Evolutionary conservation across 2,888 invertebrate genomes (phyloP).

Genomic region (Teleogryllus oceanicus): DNA sequence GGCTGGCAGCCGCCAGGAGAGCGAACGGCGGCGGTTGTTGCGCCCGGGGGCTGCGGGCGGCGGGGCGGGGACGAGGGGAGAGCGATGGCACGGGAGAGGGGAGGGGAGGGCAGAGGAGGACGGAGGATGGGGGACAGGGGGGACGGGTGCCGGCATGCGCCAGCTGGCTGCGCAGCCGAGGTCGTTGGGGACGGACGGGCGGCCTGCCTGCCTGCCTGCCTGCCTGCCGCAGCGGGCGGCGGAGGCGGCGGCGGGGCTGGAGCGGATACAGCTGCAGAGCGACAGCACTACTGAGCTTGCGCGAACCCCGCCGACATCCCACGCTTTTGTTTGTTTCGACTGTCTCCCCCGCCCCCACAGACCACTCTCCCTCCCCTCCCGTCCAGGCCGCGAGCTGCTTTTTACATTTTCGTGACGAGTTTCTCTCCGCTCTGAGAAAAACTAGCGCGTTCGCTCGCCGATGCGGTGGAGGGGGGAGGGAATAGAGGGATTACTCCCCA

Average conservation of each 20-base stretch:
- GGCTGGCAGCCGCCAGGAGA: background rate
- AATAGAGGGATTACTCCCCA: constrained; percentile 9
- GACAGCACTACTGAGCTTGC: constrained; percentile 4
- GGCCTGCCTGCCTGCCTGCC: background rate
- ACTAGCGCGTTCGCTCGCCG: constrained; percentile 18
- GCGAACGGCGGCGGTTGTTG: background rate
- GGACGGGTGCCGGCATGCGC: background rate
- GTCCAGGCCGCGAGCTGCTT: background rate
- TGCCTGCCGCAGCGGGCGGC: background rate
- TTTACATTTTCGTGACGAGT: constrained; percentile 9
- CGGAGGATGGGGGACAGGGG: background rate
- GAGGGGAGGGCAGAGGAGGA: background rate
- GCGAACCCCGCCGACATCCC: background rate
- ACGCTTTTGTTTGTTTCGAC: constrained; percentile 11
- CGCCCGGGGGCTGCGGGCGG: too few relatives aligned
- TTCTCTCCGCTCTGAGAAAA: constrained; percentile 9
- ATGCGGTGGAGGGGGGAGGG: background rate
- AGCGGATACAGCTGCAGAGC: background rate
- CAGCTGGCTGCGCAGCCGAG: constrained; percentile 18
- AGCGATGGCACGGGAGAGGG: background rate
- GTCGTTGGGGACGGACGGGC: background rate
- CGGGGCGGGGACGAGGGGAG: background rate
- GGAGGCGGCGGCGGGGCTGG: background rate
- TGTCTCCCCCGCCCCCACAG: background rate
- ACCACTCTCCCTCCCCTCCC: background rate